Evolutionary conservation across 53 echinoderm and acorn worm species (phyloP).

Genomic region (Antedon mediterranea): DNA sequence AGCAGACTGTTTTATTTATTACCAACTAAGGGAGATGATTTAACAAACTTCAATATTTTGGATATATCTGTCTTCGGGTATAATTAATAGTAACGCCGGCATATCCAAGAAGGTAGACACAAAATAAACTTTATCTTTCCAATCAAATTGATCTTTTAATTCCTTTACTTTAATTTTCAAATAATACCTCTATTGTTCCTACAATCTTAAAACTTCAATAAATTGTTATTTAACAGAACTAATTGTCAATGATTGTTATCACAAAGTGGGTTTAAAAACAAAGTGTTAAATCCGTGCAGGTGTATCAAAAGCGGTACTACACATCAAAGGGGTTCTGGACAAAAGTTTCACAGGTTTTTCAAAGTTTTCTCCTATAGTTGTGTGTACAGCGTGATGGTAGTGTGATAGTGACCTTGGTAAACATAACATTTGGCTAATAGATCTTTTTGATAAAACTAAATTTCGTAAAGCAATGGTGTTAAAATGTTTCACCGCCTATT

Average conservation of each 20-base stretch:
- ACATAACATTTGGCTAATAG: not conserved
- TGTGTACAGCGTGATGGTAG: not conserved
- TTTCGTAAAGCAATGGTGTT: not conserved
- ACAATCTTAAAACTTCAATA: too few species aligned
- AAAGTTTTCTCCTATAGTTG: not conserved
- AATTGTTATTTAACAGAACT: not conserved
- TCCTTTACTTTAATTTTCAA: too few species aligned
- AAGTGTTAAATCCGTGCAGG: not conserved
- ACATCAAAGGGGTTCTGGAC: not conserved
- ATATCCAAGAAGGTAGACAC: too few species aligned
- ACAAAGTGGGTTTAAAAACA: not conserved
- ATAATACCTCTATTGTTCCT: too few species aligned
- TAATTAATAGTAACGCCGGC: too few species aligned
- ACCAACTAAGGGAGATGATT: too few species aligned
- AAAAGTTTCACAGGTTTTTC: not conserved
- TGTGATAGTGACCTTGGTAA: not conserved
- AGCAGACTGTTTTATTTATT: too few species aligned
- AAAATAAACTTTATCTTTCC: too few species aligned
- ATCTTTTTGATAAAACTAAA: not conserved
- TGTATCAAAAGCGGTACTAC: not conserved
- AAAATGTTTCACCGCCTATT: not conserved
- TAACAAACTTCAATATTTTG: too few species aligned
- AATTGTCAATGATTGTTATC: not conserved
- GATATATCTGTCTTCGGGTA: too few species aligned
- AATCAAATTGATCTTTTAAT: too few species aligned